Evolutionary conservation across 2,113 vertebrate species (phyloP).

Genomic region (Willisornis vidua): DNA sequence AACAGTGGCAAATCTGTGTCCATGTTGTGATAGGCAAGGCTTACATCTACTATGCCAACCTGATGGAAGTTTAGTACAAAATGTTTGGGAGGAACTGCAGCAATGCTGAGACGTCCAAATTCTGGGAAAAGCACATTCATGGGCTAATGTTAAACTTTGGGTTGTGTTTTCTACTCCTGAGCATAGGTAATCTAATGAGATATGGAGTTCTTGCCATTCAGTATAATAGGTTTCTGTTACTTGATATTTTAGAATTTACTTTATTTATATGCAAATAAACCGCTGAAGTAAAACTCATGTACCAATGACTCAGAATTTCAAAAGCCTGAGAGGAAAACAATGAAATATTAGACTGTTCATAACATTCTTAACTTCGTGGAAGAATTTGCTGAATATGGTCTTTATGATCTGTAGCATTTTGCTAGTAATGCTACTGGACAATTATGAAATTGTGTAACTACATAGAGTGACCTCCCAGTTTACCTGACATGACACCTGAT

Average conservation of each 20-base stretch:
- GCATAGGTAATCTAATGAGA: neutral
- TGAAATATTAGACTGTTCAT: neutral
- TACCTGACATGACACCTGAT: neutral
- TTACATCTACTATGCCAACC: neutral
- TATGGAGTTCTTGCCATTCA: neutral
- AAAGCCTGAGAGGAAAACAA: neutral
- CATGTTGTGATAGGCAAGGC: neutral
- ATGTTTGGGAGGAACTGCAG: neutral
- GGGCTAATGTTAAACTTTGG: neutral
- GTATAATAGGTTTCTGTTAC: neutral
- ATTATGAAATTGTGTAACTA: neutral
- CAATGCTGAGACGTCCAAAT: neutral
- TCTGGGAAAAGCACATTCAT: neutral
- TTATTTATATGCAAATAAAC: constrained; percentile 17
- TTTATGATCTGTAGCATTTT: neutral
- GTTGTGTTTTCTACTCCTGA: neutral
- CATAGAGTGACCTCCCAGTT: neutral
- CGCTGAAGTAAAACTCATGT: neutral
- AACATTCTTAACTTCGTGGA: neutral
- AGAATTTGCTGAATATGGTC: constrained; percentile 13
- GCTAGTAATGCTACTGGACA: neutral
- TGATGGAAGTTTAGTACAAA: neutral
- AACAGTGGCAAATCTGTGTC: neutral
- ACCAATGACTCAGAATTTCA: constrained; percentile 15
- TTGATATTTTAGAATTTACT: neutral